phyloP scores from a whole-genome alignment of 2,113 vertebrate genomes.

The Orycteropus afer region DNA sequence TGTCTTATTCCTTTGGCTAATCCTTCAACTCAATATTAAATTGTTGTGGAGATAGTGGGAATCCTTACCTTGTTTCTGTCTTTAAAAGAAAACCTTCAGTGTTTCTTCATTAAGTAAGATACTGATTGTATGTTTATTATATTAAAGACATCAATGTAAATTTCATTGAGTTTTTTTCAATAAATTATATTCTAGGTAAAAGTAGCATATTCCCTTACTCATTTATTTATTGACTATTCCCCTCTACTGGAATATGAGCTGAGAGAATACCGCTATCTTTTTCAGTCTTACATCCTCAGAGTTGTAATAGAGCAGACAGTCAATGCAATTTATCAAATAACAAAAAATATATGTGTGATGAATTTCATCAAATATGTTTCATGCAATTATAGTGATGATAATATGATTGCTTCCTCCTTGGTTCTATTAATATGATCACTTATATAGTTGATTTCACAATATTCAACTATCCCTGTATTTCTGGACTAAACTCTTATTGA shows the following conservation, averaged over 20 bases:
- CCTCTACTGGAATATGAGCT: background rate
- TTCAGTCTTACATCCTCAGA: background rate
- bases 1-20: background rate
- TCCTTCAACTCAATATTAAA: background rate
- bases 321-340: constrained; percentile 67
- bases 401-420: background rate
- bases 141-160: background rate
- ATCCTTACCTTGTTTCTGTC: too few relatives aligned
- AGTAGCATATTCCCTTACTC: background rate
- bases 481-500: constrained; percentile 22
- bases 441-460: constrained; percentile 14
- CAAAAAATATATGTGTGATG: constrained; percentile 64
- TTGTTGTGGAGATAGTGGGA: background rate
- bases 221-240: background rate
- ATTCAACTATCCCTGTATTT: background rate
- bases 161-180: background rate
- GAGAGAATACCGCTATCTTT: background rate
- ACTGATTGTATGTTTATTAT: background rate
- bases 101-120: constrained; percentile 3
- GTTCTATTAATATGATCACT: constrained; percentile 26
- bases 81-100: constrained; percentile 6
- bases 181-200: background rate
- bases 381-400: constrained; percentile 26
- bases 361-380: constrained; percentile 59
- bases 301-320: constrained; percentile 46